Conservation (phyloP, 1,140 invertebrate genomes). For the Zaprionus capensis region DNA sequence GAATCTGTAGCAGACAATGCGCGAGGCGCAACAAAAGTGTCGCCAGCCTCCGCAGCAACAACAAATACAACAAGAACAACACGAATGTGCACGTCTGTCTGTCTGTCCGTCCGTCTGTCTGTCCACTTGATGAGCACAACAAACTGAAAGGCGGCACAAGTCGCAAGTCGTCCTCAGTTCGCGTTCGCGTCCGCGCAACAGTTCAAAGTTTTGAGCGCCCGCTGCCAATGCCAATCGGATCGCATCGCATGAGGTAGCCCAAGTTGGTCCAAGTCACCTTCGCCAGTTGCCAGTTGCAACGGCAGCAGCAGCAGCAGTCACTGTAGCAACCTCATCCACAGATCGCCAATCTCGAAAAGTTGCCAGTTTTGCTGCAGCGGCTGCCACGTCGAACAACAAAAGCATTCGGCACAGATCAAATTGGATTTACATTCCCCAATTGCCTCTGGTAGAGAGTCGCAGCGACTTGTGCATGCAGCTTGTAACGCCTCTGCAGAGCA, state of each 20-base stretch:
- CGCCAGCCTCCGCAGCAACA: slow-evolving; percentile 54
- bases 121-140: slow-evolving; percentile 66
- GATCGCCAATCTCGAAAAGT: slow-evolving; percentile 40
- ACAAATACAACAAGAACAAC: slow-evolving; percentile 41
- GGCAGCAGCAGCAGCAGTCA: slow-evolving; percentile 25
- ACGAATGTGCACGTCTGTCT: slow-evolving; percentile 43
- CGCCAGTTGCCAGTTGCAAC: slow-evolving; percentile 22
- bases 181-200: slow-evolving; percentile 51
- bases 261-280: slow-evolving; percentile 17
- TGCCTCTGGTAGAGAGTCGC: slow-evolving; percentile 28
- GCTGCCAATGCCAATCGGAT: slow-evolving; percentile 64
- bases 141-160: slow-evolving; percentile 83
- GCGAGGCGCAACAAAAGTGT: slow-evolving; percentile 70
- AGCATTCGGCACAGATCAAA: slow-evolving; percentile 80
- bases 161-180: slow-evolving; percentile 62
- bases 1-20: slow-evolving; percentile 59
- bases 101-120: slow-evolving; percentile 37
- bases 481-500: slow-evolving; percentile 27
- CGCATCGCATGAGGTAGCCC: slow-evolving; percentile 40
- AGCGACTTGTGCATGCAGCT: slow-evolving; percentile 22
- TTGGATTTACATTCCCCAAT: slow-evolving; percentile 73
- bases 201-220: slow-evolving; percentile 79
- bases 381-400: slow-evolving; percentile 67
- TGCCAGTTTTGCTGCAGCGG: slow-evolving; percentile 55
- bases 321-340: slow-evolving; percentile 9